These are phyloP conservation scores for Heteropelma amictum DNA, from an alignment of 2,888 invertebrate species.

Conservation along the genomic window DNA sequence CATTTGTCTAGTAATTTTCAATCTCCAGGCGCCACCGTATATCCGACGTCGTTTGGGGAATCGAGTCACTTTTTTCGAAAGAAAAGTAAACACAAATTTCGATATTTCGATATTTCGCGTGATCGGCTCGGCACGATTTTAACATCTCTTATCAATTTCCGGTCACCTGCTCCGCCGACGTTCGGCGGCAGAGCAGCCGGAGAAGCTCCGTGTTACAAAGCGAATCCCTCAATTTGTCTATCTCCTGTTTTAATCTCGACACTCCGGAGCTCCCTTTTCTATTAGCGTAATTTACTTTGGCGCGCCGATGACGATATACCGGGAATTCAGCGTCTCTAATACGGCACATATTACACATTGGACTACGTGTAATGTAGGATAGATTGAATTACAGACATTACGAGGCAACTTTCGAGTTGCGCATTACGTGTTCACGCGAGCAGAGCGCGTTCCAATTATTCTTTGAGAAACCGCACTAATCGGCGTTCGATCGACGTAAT, in stretches of 20 bases:
- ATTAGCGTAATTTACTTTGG: conserved; percentile 33
- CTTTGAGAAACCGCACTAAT: conserved; percentile 12
- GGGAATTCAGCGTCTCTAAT: conserved; percentile 37
- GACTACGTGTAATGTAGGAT: neutral
- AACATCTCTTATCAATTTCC: conserved; percentile 58
- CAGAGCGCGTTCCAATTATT: conserved; percentile 40
- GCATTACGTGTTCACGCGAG: conserved; percentile 28
- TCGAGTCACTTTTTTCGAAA: too few species aligned
- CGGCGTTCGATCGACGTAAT: conserved; percentile 21
- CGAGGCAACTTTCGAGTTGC: conserved; percentile 43
- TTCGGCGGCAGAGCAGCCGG: neutral
- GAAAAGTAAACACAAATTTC: too few species aligned
- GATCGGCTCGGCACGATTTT: conserved; percentile 30
- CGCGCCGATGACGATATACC: conserved; percentile 22
- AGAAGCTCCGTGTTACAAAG: conserved; percentile 28
- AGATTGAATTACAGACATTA: conserved; percentile 53
- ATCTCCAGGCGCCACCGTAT: too few species aligned
- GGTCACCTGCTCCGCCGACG: conserved; percentile 53
- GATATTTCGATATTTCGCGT: too few species aligned
- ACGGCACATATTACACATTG: neutral
- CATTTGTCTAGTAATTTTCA: too few species aligned
- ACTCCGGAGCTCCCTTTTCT: conserved; percentile 17
- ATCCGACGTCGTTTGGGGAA: too few species aligned
- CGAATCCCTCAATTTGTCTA: conserved; percentile 51
- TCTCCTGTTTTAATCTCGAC: conserved; percentile 44